Evolutionary conservation across 1,140 invertebrate genomes (phyloP).

Genomic region (Cydia strobilella): DNA sequence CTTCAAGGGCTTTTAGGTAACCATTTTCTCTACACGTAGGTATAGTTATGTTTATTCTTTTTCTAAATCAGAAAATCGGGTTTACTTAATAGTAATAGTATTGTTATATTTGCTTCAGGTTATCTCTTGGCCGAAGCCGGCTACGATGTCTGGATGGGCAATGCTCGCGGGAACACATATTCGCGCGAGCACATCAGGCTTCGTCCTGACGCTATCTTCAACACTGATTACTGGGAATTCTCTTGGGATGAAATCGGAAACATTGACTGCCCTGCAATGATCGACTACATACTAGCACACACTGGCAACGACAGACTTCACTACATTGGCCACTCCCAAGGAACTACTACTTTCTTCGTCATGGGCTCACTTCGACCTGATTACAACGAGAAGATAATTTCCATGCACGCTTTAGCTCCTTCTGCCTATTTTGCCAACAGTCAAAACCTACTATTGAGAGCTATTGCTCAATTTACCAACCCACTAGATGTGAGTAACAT

Average conservation of each 20-base stretch:
- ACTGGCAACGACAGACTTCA: conserved; percentile 83
- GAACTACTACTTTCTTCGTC: conserved; percentile 85
- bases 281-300: conserved; percentile 84
- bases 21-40: too few species aligned
- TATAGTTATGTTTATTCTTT: too few species aligned
- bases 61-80: background rate
- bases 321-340: conserved; percentile 87
- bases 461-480: conserved; percentile 61
- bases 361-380: conserved; percentile 82
- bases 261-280: conserved; percentile 88
- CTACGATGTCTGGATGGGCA: conserved; percentile 90
- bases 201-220: conserved; percentile 77
- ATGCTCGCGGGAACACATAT: conserved; percentile 85
- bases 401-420: conserved; percentile 85
- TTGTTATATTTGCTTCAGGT: conserved; percentile 67
- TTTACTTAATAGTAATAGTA: background rate
- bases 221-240: conserved; percentile 87
- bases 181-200: conserved; percentile 81
- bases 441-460: conserved; percentile 76
- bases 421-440: conserved; percentile 83
- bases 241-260: conserved; percentile 90
- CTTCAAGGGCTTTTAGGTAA: too few species aligned
- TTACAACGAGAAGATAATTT: conserved; percentile 84
- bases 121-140: conserved; percentile 86
- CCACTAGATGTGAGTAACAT: conserved; percentile 63